These are phyloP conservation scores for Mesopsocus fuscifrons DNA, from an alignment of 2,888 invertebrate genomes.

Conservation along the genomic window DNA sequence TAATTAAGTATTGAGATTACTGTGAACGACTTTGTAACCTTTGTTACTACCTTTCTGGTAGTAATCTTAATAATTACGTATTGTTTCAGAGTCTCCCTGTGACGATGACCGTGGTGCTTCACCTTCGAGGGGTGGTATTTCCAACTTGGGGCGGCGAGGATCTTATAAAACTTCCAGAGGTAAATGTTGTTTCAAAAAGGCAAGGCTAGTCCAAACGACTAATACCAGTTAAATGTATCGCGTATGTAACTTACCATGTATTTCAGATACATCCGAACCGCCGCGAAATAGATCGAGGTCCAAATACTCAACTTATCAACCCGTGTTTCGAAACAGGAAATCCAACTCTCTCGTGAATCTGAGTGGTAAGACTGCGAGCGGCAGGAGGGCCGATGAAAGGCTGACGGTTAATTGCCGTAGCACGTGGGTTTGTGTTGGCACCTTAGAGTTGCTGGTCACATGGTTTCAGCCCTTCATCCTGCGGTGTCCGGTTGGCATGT, in stretches of 20 bases:
- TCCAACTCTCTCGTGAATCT: slow-evolving; percentile 91
- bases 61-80: slow-evolving; percentile 16
- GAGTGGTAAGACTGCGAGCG: slow-evolving; percentile 61
- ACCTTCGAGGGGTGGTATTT: slow-evolving; percentile 39
- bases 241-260: too few relatives aligned
- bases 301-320: slow-evolving; percentile 68
- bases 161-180: slow-evolving; percentile 79
- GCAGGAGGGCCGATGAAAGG: slow-evolving; percentile 20
- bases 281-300: slow-evolving; percentile 64
- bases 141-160: slow-evolving; percentile 50
- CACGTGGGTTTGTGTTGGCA: too few relatives aligned
- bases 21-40: too few relatives aligned
- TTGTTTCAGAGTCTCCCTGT: slow-evolving; percentile 45
- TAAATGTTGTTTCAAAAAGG: slow-evolving; percentile 28
- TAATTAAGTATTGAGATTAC: too few relatives aligned
- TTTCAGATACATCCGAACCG: slow-evolving; percentile 70
- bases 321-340: slow-evolving; percentile 77
- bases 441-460: slow-evolving; percentile 8
- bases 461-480: slow-evolving; percentile 7
- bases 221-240: too few relatives aligned
- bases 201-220: too few relatives aligned
- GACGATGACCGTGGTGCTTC: slow-evolving; percentile 59
- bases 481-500: slow-evolving; percentile 3
- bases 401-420: slow-evolving; percentile 1
- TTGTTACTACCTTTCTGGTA: too few relatives aligned